Evolutionary conservation across 2,888 invertebrate species (phyloP).

Genomic region (Caenorhabditis sulstoni): DNA sequence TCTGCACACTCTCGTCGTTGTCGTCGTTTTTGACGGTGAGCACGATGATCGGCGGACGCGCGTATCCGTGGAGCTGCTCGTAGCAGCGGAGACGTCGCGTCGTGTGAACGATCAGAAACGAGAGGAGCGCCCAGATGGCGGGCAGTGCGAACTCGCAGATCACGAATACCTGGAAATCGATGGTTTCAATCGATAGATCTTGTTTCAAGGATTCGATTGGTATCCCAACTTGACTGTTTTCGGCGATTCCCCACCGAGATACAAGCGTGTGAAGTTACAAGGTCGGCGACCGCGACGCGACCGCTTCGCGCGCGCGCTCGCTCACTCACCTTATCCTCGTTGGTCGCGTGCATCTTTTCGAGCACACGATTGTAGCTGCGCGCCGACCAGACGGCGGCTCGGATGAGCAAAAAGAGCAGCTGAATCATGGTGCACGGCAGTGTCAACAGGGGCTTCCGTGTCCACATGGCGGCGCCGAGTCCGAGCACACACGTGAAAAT

Average conservation of each 20-base stretch:
- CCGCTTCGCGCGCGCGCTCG: too few species aligned
- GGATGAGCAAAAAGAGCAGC: constrained; percentile 66
- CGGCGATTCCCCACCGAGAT: too few species aligned
- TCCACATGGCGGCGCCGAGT: constrained; percentile 75
- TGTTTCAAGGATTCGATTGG: neutral
- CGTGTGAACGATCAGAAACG: constrained; percentile 68
- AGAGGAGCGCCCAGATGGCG: constrained; percentile 67
- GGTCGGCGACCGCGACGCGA: too few species aligned
- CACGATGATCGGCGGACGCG: constrained; percentile 71
- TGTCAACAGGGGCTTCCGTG: constrained; percentile 68
- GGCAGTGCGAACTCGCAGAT: constrained; percentile 70
- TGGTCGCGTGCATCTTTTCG: constrained; percentile 59
- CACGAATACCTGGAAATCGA: constrained; percentile 65
- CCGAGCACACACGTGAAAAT: constrained; percentile 74
- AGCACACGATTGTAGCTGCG: constrained; percentile 61
- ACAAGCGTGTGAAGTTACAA: too few species aligned
- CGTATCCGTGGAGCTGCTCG: constrained; percentile 70
- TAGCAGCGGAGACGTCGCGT: constrained; percentile 65
- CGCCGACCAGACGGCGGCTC: constrained; percentile 69
- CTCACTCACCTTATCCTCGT: constrained; percentile 65
- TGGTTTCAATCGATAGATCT: too few species aligned
- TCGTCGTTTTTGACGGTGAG: constrained; percentile 73
- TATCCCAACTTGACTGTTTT: neutral
- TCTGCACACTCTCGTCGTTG: constrained; percentile 74
- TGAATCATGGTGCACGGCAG: constrained; percentile 71